phyloP scores from a whole-genome alignment of 2,797 vertebrate genomes.

The Enoplosus armatus region DNA sequence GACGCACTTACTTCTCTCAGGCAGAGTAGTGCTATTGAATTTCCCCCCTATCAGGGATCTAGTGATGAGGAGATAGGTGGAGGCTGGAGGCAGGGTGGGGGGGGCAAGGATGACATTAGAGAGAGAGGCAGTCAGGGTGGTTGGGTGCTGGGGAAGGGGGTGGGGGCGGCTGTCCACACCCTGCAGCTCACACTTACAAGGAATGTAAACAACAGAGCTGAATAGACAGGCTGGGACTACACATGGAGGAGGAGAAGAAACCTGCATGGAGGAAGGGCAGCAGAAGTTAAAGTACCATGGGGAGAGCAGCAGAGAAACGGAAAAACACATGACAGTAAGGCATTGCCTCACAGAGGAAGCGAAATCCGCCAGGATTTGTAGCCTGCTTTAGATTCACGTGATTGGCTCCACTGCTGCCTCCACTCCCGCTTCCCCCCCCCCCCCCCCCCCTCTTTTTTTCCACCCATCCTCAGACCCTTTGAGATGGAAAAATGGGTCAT shows the following conservation, averaged over 20 bases:
- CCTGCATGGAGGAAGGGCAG: conserved; percentile 50
- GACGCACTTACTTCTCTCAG: conserved; percentile 58
- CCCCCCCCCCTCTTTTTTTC: conserved; percentile 49
- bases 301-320: conserved; percentile 56
- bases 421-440: conserved; percentile 5
- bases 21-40: conserved; percentile 58
- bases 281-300: conserved; percentile 46
- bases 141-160: conserved; percentile 7
- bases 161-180: conserved; percentile 57
- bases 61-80: conserved; percentile 68
- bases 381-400: conserved; percentile 81
- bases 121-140: conserved; percentile 46
- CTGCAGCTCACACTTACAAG: conserved; percentile 62
- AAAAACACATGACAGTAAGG: conserved; percentile 75
- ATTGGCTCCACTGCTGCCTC: conserved; percentile 65
- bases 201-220: conserved; percentile 80
- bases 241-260: conserved; percentile 46
- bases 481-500: conserved; percentile 87
- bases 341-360: conserved; percentile 70
- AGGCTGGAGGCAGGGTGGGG: conserved; percentile 28
- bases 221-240: conserved; percentile 45
- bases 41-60: conserved; percentile 69
- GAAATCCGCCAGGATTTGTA: conserved; percentile 80
- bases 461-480: conserved; percentile 76
- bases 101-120: conserved; percentile 61